phyloP scores from a whole-genome alignment of 2,113 vertebrate genomes.

The Lepus americanus region DNA sequence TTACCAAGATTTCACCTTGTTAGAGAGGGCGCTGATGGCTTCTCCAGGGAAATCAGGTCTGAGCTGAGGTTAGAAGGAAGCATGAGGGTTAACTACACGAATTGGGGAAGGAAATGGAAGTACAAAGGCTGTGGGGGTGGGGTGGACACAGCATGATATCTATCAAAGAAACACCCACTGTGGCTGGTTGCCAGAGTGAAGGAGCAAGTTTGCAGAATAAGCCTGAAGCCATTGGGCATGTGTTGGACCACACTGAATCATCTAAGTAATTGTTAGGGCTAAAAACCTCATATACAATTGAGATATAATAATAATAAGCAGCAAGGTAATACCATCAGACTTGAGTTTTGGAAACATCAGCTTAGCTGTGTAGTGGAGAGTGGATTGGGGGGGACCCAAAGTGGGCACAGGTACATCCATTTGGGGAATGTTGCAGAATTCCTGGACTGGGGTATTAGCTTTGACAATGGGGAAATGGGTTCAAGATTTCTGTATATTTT shows the following conservation, averaged over 20 bases:
- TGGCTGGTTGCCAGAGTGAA: not conserved
- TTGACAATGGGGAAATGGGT: not conserved
- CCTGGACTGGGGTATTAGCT: not conserved
- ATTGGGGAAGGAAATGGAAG: not conserved
- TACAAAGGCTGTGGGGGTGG: not conserved
- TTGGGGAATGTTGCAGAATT: not conserved
- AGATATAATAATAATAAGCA: not conserved
- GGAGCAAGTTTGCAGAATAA: not conserved
- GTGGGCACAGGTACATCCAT: not conserved
- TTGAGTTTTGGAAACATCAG: not conserved
- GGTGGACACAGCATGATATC: not conserved
- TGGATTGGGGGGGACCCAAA: not conserved
- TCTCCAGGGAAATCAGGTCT: not conserved
- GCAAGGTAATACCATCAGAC: not conserved
- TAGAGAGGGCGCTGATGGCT: not conserved
- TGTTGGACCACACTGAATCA: not conserved
- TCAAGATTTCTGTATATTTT: not conserved
- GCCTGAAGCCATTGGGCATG: not conserved
- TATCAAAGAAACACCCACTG: not conserved
- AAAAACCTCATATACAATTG: not conserved
- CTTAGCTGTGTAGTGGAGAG: not conserved
- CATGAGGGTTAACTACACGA: not conserved
- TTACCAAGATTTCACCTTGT: not conserved
- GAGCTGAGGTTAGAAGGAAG: constrained; percentile 16
- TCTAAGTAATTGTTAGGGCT: not conserved